Base-by-base conservation (phyloP, 2,888 invertebrate genomes). In the Drosophila ezoana region DNA sequence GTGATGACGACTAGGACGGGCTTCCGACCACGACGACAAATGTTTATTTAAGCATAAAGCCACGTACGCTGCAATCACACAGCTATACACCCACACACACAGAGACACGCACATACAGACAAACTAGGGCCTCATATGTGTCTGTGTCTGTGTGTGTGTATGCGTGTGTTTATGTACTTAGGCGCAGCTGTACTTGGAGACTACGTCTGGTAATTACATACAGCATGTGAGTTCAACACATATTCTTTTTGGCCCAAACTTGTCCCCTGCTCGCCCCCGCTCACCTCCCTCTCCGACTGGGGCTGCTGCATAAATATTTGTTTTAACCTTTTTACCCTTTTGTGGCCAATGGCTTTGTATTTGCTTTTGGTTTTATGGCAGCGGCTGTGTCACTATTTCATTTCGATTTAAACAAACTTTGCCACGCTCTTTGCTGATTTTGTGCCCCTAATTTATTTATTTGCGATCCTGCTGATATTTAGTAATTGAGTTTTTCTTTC, bases 31-130 rank as follows among this genome's bases (percentile, higher is more conserved):
- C 58, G 70, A 57, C 69, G 68, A 74, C 81, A 75, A 82, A 85
- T 85, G 85, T 85, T 85, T 85, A 85, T 85, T 85, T 84, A 85
- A 87, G 88, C 85, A 85, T 85, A 85, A 87, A 86, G 86, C 86
- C 81, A 85, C 87, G 84, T 87, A 80, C 78, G 44, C 54, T 75
- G 62, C 76, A 75, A 67, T 66, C 60, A 56, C 51, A 77, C 58
- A 63, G 44, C 33, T 33, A 16, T 62, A 53, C 53, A 51, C 51
- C 58, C 61, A 64, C 45, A 76, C 51, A 54, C 51, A 52, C 33
- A n/a, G n/a, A n/a, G n/a, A 37, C 20, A 52, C 14, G 40, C 38
- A 14, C 9, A 52, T 44, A 43, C 23, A 52, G 32, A 38, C 37
- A 14, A 10, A 32, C 28, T 28, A 28, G 28, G 28, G 28, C 23